These are phyloP conservation scores for Lamproptera curius DNA, from an alignment of 2,888 invertebrate species.

Conservation along the genomic window DNA sequence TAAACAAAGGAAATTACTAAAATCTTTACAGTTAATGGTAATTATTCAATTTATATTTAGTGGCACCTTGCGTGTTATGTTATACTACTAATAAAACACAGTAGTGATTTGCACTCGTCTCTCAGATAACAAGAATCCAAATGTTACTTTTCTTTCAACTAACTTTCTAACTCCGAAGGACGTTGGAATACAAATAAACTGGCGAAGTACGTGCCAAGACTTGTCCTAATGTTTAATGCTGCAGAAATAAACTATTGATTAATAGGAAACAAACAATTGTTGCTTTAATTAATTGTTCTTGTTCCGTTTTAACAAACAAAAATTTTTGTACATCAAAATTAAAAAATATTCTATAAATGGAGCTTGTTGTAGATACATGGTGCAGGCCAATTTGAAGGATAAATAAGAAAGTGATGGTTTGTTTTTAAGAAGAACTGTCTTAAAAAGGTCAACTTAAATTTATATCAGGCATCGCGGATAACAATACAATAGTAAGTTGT, in stretches of 20 bases:
- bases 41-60: no score
- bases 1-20: no score
- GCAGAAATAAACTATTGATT: neutral
- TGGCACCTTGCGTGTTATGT: no score
- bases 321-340: neutral
- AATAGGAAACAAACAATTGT: neutral
- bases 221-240: neutral
- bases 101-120: conserved; percentile 15
- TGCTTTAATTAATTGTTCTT: neutral
- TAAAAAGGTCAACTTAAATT: no score
- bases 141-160: conserved; percentile 12
- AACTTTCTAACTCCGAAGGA: conserved; percentile 12
- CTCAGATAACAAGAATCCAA: conserved; percentile 4
- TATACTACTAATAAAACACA: conserved; percentile 21
- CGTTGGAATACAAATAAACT: conserved; percentile 15
- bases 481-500: no score
- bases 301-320: neutral
- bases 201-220: conserved; percentile 13
- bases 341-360: no score
- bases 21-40: no score
- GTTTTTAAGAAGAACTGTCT: no score
- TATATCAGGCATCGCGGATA: no score
- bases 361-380: no score
- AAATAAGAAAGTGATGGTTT: no score
- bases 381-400: no score